Conservation (phyloP, 30 jellyfish, hydroid and myxozoan species). For the Rhopilema esculentum region DNA sequence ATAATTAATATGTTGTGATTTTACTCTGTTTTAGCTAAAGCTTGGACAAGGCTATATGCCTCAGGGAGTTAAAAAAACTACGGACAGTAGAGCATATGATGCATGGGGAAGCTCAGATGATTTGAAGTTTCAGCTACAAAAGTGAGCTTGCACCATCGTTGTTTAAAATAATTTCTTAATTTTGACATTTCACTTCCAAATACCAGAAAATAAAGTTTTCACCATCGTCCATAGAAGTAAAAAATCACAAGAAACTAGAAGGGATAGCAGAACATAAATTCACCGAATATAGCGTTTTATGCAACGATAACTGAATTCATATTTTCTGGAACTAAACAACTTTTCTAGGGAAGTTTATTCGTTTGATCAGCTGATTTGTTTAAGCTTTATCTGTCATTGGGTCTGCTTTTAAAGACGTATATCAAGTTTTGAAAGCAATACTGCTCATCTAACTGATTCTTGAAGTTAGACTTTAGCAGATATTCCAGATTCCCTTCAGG, state of each 20-base stretch:
- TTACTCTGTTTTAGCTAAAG: slow-evolving; percentile 67
- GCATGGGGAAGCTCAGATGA: slow-evolving; percentile 7
- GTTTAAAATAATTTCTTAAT: neutral
- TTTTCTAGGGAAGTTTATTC: neutral
- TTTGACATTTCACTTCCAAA: slow-evolving; percentile 9
- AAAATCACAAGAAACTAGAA: neutral
- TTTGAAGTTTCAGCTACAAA: neutral
- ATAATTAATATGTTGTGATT: neutral
- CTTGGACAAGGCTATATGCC: slow-evolving; percentile 91
- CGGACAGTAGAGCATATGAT: neutral
- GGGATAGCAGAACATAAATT: too few species aligned
- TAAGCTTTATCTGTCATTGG: neutral
- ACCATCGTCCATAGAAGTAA: neutral
- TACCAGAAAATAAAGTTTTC: neutral
- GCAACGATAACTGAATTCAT: neutral
- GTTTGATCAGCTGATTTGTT: neutral
- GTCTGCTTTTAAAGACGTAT: neutral
- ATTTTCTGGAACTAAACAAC: neutral
- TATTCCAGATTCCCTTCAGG: too few species aligned
- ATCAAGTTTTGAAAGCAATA: neutral
- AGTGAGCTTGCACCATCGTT: slow-evolving; percentile 2
- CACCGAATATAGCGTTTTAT: too few species aligned
- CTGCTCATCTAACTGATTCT: too few species aligned
- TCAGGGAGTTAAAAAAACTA: slow-evolving; percentile 27
- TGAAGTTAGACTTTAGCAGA: too few species aligned